phyloP scores from a whole-genome alignment of 2,797 vertebrate species.

The Anomalospiza imberbis region DNA sequence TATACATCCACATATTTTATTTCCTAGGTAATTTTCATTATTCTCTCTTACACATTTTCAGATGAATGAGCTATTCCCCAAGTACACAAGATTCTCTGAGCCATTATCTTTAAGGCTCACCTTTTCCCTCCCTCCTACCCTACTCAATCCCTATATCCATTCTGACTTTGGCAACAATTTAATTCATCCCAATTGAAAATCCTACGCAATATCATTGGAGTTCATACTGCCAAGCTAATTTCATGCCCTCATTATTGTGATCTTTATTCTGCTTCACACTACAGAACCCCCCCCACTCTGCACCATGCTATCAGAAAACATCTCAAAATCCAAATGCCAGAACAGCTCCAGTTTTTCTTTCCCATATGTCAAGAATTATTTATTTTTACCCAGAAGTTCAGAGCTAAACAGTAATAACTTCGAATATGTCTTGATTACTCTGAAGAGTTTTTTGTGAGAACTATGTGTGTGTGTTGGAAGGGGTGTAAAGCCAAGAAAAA shows the following conservation, averaged over 20 bases:
- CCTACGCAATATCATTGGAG: background rate
- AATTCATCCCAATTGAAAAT: background rate
- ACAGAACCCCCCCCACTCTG: background rate
- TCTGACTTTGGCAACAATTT: constrained; percentile 21
- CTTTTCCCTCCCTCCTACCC: background rate
- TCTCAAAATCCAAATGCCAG: background rate
- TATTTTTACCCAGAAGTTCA: background rate
- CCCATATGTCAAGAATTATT: constrained; percentile 18
- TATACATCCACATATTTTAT: constrained; percentile 12
- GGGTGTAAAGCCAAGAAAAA: background rate
- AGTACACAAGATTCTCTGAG: background rate
- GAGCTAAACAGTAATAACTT: background rate
- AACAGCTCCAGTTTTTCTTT: background rate
- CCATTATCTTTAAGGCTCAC: background rate
- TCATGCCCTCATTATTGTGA: background rate
- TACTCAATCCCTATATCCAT: background rate
- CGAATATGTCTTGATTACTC: background rate
- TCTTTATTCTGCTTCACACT: constrained; percentile 3
- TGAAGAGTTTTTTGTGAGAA: background rate
- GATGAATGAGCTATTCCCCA: constrained; percentile 2
- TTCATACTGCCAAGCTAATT: background rate
- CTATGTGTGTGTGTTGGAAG: background rate
- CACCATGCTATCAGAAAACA: background rate
- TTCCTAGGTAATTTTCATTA: constrained; percentile 31
- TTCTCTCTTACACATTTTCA: background rate